These are phyloP conservation scores for Chelon auratus DNA, from an alignment of 2,797 vertebrate species.

Conservation along the genomic window DNA sequence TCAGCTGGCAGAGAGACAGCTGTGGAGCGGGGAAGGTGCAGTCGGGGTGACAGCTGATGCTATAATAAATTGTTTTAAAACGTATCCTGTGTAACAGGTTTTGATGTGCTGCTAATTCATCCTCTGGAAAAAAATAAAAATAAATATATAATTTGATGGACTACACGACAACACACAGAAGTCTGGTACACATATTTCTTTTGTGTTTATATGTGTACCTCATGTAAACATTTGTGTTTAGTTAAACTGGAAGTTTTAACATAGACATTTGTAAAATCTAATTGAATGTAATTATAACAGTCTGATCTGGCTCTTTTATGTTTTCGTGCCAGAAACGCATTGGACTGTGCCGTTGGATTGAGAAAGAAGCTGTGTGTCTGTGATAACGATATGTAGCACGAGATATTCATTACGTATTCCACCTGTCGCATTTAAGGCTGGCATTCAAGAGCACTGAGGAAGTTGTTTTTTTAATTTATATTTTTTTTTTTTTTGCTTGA, in stretches of 20 bases:
- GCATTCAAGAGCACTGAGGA: slow-evolving; percentile 10
- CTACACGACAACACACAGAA: no score
- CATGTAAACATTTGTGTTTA: slow-evolving; percentile 32
- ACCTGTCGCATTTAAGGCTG: slow-evolving; percentile 45
- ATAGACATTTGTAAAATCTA: slow-evolving; percentile 39
- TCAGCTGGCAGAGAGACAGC: slow-evolving; percentile 29
- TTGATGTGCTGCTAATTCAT: slow-evolving; percentile 21
- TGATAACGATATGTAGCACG: slow-evolving; percentile 34
- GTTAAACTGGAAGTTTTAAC: slow-evolving; percentile 31
- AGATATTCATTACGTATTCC: slow-evolving; percentile 46
- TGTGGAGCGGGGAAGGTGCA: slow-evolving; percentile 4
- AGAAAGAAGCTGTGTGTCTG: neutral
- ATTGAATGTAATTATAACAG: slow-evolving; percentile 52
- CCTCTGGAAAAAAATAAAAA: slow-evolving; percentile 9
- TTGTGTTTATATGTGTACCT: slow-evolving; percentile 14
- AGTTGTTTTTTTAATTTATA: neutral
- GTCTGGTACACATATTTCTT: neutral
- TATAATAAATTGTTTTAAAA: slow-evolving; percentile 16
- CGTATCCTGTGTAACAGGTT: slow-evolving; percentile 11
- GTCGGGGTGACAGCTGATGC: slow-evolving; percentile 22
- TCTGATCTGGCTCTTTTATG: slow-evolving; percentile 37
- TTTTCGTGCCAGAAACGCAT: slow-evolving; percentile 34
- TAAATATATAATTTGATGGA: no score
- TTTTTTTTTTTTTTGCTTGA: slow-evolving; percentile 11
- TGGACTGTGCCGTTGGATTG: neutral